These are phyloP conservation scores for Odobenus rosmarus DNA, from an alignment of 2,113 vertebrate genomes.

Conservation along the genomic window DNA sequence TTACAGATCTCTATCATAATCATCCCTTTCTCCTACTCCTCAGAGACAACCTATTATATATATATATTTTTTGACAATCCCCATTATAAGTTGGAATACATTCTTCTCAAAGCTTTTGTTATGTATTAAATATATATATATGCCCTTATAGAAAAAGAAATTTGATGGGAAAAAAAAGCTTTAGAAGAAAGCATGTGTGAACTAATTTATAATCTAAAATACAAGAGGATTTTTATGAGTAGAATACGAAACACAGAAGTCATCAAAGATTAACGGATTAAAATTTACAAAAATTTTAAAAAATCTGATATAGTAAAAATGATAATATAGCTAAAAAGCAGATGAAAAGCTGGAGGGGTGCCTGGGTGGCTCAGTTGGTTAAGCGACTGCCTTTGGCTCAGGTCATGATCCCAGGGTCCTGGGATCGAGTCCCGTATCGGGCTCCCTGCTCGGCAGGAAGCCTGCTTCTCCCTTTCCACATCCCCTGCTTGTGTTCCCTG, in stretches of 20 bases:
- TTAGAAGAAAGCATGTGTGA: background rate
- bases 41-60: background rate
- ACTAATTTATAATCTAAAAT: background rate
- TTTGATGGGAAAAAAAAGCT: background rate
- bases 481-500: too few relatives aligned
- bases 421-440: too few relatives aligned
- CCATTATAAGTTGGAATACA: background rate
- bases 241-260: slow-evolving; percentile 24
- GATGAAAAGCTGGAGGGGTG: background rate
- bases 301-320: slow-evolving; percentile 30
- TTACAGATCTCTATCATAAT: background rate
- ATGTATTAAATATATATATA: background rate
- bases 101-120: background rate
- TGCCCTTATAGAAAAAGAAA: background rate
- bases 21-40: background rate
- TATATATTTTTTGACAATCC: too few relatives aligned
- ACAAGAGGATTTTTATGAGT: background rate
- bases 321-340: background rate
- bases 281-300: background rate
- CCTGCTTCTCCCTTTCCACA: too few relatives aligned
- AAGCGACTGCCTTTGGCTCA: too few relatives aligned
- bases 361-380: too few relatives aligned
- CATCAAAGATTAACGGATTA: slow-evolving; percentile 4
- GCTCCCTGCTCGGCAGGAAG: too few relatives aligned
- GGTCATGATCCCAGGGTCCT: too few relatives aligned